phyloP scores from a whole-genome alignment of 2,113 vertebrate species.

The Holacanthus passer region DNA sequence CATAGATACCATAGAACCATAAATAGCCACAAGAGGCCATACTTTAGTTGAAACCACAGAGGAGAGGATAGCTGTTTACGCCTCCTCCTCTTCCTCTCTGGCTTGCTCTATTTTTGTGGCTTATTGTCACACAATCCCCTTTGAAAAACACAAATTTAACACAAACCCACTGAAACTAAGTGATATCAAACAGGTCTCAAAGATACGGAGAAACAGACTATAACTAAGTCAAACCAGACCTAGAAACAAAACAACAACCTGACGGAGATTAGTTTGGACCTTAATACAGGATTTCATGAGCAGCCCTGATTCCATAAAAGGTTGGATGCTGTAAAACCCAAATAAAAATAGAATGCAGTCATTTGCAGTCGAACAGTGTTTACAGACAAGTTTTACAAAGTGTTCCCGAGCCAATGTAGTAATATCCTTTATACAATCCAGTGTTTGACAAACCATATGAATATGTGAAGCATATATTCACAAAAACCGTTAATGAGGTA shows the following conservation, averaged over 20 bases:
- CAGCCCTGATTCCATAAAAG: too few relatives aligned
- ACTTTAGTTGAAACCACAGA: constrained; percentile 27
- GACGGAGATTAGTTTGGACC: constrained; percentile 69
- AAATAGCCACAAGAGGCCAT: constrained; percentile 27
- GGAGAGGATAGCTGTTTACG: not conserved
- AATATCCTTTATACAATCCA: too few relatives aligned
- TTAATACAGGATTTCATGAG: constrained; percentile 68
- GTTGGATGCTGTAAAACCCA: too few relatives aligned
- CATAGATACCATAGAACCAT: not conserved
- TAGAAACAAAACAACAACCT: not conserved
- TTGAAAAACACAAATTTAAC: constrained; percentile 16
- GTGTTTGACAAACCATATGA: too few relatives aligned
- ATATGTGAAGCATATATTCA: too few relatives aligned
- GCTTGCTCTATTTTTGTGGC: not conserved
- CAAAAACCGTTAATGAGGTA: too few relatives aligned
- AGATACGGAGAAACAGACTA: constrained; percentile 9
- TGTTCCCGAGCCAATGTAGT: too few relatives aligned
- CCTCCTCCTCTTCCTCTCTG: not conserved
- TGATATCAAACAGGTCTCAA: constrained; percentile 9
- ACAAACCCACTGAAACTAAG: constrained; percentile 25
- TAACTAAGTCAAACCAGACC: constrained; percentile 6
- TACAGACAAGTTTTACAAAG: too few relatives aligned
- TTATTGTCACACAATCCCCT: not conserved
- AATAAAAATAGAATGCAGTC: too few relatives aligned
- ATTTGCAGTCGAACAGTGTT: too few relatives aligned